Evolutionary conservation across 2,113 vertebrate species (phyloP).

Genomic region (Plecotus auritus): DNA sequence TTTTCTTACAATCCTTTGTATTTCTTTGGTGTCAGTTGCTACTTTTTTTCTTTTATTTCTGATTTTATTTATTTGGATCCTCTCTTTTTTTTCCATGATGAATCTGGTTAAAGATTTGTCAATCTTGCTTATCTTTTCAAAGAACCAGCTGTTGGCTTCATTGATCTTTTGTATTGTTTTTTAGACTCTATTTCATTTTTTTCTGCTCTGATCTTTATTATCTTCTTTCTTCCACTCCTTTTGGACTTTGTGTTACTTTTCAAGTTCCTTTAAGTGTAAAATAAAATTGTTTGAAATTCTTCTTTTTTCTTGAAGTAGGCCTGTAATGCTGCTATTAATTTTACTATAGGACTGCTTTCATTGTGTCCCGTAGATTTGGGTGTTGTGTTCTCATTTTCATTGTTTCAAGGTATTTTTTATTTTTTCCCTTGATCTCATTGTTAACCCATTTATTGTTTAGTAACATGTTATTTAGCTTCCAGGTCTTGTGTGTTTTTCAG

Average conservation of each 20-base stretch:
- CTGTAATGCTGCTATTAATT: background rate
- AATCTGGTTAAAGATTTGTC: background rate
- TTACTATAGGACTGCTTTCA: background rate
- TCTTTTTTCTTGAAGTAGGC: background rate
- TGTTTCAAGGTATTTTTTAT: background rate
- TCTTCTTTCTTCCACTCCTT: background rate
- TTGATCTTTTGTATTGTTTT: background rate
- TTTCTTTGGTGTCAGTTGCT: background rate
- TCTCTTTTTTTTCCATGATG: background rate
- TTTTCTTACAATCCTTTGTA: background rate
- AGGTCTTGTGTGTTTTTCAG: background rate
- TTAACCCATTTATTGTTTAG: background rate
- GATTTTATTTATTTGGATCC: background rate
- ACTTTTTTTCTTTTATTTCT: background rate
- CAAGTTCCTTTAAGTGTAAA: background rate
- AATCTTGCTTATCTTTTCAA: background rate
- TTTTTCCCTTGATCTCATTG: background rate
- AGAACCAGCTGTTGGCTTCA: background rate
- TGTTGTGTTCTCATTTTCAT: background rate
- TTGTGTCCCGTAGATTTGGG: background rate
- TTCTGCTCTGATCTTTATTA: background rate
- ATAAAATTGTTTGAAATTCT: background rate
- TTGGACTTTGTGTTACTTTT: background rate
- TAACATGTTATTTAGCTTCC: background rate
- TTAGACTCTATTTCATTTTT: background rate